phyloP scores from a whole-genome alignment of 2,888 invertebrate species.

The Cataglyphis albicans region DNA sequence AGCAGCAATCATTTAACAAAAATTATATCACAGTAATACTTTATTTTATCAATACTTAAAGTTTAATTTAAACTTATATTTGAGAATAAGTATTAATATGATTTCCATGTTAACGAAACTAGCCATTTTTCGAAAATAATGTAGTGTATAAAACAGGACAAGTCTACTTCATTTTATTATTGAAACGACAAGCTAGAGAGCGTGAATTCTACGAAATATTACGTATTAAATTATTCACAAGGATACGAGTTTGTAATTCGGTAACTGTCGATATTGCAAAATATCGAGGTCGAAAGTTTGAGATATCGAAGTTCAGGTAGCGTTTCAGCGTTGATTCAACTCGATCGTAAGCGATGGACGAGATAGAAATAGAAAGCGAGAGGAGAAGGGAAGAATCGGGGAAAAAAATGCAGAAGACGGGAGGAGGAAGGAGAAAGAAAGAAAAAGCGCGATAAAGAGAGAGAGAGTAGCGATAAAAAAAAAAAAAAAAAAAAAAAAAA shows the following conservation, averaged over 20 bases:
- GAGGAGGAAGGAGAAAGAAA: neutral
- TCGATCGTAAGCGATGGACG: conserved; percentile 52
- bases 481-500: neutral
- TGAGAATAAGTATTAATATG: neutral
- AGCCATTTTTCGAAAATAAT: conserved; percentile 3
- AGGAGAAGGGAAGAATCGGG: conserved; percentile 1
- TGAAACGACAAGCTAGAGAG: conserved; percentile 14
- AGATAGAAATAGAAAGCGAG: conserved; percentile 38
- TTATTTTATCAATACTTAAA: neutral
- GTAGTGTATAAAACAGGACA: neutral
- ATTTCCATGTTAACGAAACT: neutral
- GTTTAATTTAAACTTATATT: neutral
- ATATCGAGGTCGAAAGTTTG: conserved; percentile 58
- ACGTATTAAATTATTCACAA: conserved; percentile 62
- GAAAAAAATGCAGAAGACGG: neutral
- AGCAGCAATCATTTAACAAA: neutral
- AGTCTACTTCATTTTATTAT: neutral
- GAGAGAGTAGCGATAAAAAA: neutral
- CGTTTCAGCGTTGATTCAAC: conserved; percentile 55
- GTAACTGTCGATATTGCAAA: conserved; percentile 63
- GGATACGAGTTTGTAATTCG: conserved; percentile 40
- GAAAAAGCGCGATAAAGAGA: neutral
- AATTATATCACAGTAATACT: neutral
- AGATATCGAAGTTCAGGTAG: conserved; percentile 56
- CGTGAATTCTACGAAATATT: conserved; percentile 41